Evolutionary conservation across 2,113 vertebrate species (phyloP), one percentile per base, ranked within the genome.

Genomic region (Chlorocebus sabaeus): DNA sequence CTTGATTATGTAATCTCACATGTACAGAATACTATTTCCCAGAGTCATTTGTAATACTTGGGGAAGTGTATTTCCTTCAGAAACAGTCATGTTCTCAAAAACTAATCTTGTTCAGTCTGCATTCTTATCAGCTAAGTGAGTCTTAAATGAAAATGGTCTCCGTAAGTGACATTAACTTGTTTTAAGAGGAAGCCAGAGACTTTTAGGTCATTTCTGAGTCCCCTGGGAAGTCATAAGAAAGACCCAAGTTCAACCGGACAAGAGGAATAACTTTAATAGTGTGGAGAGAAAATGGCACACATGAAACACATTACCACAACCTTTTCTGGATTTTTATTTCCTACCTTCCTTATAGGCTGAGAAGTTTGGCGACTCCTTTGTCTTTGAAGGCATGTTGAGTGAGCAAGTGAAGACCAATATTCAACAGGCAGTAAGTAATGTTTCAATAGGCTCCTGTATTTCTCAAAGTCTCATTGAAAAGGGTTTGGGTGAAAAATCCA

Each of bases 321-420:
- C 17, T 70, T 72, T 3, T 67, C 17, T 68, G 83, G 57, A 9
- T 80, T 70, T 89, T 90, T 92, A 20, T 97, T 94, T 84, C 84
- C 83, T 76, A 23, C 93, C 67, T 25, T 97, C 91, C 97, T 76
- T n/a, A 2, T 2, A 99, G 99, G 99, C 99, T 8, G 99, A 99
- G 98, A 99, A 97, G 81, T 99, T 99, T 93, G 99, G 99, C 0
- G 99, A 99, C 98, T 99, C 99, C 2, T 99, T 99, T 98, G 99
- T 99, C 80, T 99, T 99, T 95, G 99, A 99, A 94, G 99, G 99
- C 79, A 93, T 99, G 98, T 98, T 99, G 98, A 99, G 99, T 79
- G 99, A 99, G 40, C 97, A 97, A 48, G 99, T 99, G 95, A 99
- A 99, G 98, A 99, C 97, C 45, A 97, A 97, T 82, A 99, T 99